Percentiles rank a stretch among this genome's conserved stretches.
These are phyloP conservation scores for Aphyosemion australe DNA, from an alignment of 2,113 vertebrate species.

Conservation along the genomic window DNA sequence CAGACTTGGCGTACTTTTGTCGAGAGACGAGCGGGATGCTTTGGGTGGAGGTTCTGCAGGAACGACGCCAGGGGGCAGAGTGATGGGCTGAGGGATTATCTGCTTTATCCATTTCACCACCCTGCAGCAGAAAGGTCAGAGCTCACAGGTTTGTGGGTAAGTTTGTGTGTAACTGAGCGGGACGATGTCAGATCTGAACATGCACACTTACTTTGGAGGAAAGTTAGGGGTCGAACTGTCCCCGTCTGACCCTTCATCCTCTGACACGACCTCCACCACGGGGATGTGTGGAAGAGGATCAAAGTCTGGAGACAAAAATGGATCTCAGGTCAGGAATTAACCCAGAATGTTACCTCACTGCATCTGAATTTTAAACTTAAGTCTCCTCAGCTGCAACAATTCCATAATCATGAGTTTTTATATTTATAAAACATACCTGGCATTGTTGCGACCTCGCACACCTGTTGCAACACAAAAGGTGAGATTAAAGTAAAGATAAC, in stretches of 20 bases:
- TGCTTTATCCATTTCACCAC: constrained; percentile 79
- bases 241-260: constrained; percentile 55
- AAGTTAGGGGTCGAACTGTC: constrained; percentile 24
- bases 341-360: background rate
- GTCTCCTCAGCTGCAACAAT: no score
- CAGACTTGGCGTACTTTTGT: constrained; percentile 64
- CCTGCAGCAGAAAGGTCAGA: constrained; percentile 39
- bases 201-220: constrained; percentile 72
- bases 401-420: no score
- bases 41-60: constrained; percentile 32
- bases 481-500: background rate
- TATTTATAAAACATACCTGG: constrained; percentile 66
- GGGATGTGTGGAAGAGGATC: constrained; percentile 79
- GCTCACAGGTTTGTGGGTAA: background rate
- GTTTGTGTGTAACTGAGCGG: background rate
- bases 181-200: no score
- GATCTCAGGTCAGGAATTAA: background rate
- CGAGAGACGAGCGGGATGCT: constrained; percentile 57
- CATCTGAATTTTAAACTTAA: no score
- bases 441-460: constrained; percentile 58
- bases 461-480: constrained; percentile 50
- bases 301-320: constrained; percentile 49
- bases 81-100: constrained; percentile 72
- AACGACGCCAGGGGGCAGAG: constrained; percentile 56
- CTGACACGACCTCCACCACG: constrained; percentile 78